Evolutionary conservation across 2,113 vertebrate genomes (phyloP), one percentile per base, ranked within the genome.

Genomic region (Myiozetetes cayanensis): DNA sequence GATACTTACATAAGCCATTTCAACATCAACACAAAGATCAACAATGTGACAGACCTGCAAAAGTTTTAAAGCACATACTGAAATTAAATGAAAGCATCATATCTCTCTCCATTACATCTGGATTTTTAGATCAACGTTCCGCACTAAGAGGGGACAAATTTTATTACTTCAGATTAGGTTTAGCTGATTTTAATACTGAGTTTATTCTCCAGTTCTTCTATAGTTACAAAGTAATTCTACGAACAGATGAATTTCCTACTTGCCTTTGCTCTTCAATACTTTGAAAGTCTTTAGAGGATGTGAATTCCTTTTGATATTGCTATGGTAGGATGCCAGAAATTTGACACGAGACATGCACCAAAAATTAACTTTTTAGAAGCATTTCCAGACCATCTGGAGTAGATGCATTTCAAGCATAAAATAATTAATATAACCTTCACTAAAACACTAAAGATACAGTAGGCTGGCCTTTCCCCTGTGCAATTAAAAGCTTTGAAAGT

Each of bases 321-420:
- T 78, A 61, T 84, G 71, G 55, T 84, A 94, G 88, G 46, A 72
- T 79, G 90, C 83, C 95, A 96, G 92, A 93, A 94, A 92, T 93
- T 23, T 84, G 81, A 96, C 73, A 61, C 20, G 33, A 95, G 59
- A 89, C 50, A 61, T 91, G 75, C 22, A 4, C 74, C 79, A 90
- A 96, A 96, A 93, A 90, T 92, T 93, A 88, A 89, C 68, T 91
- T 96, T 95, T 97, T 95, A 96, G 93, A 96, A 96, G 75, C 78
- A 92, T 72, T 93, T 97, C 95, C 96, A 97, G 89, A 94, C 87
- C 93, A 97, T 97, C 93, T 96, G 96, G 81, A 73, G 47, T 90
- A 88, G 52, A 92, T 44, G 63, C 61, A 65, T 67, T 94, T 77
- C 53, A 67, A 96, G 35, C 33, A 88, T 43, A 79, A 90, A 95